Conservation (phyloP, 2,888 invertebrate species). For the Drosophila anomelani region DNA sequence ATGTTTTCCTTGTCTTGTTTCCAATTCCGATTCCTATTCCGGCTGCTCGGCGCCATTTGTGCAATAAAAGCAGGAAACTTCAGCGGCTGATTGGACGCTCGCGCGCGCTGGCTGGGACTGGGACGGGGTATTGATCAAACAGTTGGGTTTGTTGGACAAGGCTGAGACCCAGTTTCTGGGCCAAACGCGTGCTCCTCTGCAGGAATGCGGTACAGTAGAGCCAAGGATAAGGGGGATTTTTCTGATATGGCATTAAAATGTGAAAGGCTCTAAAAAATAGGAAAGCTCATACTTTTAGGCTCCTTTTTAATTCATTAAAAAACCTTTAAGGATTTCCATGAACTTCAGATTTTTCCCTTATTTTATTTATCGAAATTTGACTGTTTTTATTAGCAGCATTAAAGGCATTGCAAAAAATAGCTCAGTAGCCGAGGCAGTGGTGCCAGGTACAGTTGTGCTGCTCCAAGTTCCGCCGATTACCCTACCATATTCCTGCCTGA, state of each 20-base stretch:
- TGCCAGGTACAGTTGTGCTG: constrained; percentile 47
- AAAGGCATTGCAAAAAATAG: constrained; percentile 49
- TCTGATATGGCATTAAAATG: too few relatives aligned
- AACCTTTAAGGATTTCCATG: too few relatives aligned
- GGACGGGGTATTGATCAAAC: constrained; percentile 81
- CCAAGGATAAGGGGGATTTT: too few relatives aligned
- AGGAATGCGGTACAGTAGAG: constrained; percentile 18
- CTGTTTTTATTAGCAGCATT: constrained; percentile 49
- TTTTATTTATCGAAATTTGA: accelerated
- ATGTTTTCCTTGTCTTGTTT: constrained; percentile 26
- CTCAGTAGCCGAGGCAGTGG: constrained; percentile 50
- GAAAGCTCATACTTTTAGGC: too few relatives aligned
- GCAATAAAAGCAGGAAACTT: constrained; percentile 55
- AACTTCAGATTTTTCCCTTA: accelerated
- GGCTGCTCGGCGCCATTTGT: constrained; percentile 57
- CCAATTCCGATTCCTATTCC: constrained; percentile 50
- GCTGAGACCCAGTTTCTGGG: constrained; percentile 44
- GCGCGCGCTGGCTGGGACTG: constrained; percentile 13
- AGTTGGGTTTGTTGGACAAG: constrained; percentile 48
- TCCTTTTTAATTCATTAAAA: too few relatives aligned
- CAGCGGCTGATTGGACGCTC: constrained; percentile 46
- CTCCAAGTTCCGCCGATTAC: constrained; percentile 17
- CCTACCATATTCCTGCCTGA: constrained; percentile 7
- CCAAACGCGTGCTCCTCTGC: constrained; percentile 26
- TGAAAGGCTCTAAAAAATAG: too few relatives aligned